Conservation (phyloP, 1,140 invertebrate species). For the Meloidogyne floridensis region DNA sequence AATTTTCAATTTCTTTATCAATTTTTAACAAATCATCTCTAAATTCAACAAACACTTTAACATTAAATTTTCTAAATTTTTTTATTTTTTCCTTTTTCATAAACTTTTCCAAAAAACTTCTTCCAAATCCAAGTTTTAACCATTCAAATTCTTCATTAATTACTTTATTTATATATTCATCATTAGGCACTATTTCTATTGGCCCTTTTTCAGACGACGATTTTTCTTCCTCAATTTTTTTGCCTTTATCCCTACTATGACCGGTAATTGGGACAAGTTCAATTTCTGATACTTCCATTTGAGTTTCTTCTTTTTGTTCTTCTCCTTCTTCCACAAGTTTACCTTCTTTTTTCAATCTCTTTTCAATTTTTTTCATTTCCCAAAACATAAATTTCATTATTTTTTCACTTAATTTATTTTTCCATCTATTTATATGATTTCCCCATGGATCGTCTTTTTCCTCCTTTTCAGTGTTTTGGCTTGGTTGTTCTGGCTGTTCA, state of each 20-base stretch:
- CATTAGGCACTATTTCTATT: neutral
- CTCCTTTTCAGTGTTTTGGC: neutral
- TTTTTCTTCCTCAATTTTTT: neutral
- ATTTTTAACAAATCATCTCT: neutral
- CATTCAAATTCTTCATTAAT: slow-evolving; percentile 3
- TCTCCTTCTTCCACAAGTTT: neutral
- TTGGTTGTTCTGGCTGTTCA: too few relatives aligned
- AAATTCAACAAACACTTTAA: neutral
- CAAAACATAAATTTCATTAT: neutral
- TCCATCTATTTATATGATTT: neutral
- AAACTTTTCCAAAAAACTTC: neutral
- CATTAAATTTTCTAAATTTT: neutral
- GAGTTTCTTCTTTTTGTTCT: neutral
- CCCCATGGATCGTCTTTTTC: neutral
- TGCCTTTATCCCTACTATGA: neutral
- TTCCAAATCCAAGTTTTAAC: neutral
- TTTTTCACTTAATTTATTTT: neutral
- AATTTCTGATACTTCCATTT: neutral
- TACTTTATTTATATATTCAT: neutral
- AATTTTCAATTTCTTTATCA: neutral
- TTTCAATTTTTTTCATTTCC: slow-evolving; percentile 4
- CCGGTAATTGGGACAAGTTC: neutral
- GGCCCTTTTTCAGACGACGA: too few relatives aligned
- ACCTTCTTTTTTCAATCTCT: neutral
- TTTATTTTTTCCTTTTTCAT: neutral